These are phyloP conservation scores for Morpho achilles DNA, from an alignment of 2,888 invertebrate genomes.

Conservation along the genomic window DNA sequence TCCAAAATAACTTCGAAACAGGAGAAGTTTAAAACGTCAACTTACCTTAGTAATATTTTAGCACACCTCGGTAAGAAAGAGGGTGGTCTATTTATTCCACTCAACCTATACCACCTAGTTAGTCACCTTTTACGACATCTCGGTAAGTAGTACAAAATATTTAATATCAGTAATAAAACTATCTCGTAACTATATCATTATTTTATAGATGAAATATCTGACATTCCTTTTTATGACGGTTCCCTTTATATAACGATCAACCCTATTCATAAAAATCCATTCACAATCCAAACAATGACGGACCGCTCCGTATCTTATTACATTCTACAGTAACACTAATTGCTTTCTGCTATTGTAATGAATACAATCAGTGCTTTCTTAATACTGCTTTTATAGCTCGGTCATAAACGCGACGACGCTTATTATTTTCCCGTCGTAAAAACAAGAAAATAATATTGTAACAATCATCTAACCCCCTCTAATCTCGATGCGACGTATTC, in stretches of 20 bases:
- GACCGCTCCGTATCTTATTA: conserved; percentile 18
- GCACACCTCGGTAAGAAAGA: no score
- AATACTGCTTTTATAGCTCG: conserved; percentile 60
- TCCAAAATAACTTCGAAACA: no score
- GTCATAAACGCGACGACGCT: conserved; percentile 59
- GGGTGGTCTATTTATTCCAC: no score
- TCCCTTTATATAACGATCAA: conserved; percentile 5
- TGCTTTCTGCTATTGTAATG: conserved; percentile 25
- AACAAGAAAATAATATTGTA: conserved; percentile 71
- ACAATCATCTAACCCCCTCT: conserved; percentile 62
- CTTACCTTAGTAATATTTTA: no score
- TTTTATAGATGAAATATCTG: conserved; percentile 4
- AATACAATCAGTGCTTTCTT: conserved; percentile 45
- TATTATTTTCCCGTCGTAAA: conserved; percentile 73
- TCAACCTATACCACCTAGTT: no score
- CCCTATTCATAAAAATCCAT: conserved; percentile 13
- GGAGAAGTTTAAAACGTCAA: no score
- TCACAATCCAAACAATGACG: conserved; percentile 21
- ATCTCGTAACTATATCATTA: not conserved
- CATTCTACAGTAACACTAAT: conserved; percentile 26
- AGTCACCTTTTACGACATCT: no score
- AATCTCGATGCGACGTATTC: conserved; percentile 54
- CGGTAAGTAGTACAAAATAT: no score
- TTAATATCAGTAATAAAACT: no score
- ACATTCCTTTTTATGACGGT: conserved; percentile 8